Conservation (phyloP, 2,113 vertebrate genomes). For the Phocoena sinus region DNA sequence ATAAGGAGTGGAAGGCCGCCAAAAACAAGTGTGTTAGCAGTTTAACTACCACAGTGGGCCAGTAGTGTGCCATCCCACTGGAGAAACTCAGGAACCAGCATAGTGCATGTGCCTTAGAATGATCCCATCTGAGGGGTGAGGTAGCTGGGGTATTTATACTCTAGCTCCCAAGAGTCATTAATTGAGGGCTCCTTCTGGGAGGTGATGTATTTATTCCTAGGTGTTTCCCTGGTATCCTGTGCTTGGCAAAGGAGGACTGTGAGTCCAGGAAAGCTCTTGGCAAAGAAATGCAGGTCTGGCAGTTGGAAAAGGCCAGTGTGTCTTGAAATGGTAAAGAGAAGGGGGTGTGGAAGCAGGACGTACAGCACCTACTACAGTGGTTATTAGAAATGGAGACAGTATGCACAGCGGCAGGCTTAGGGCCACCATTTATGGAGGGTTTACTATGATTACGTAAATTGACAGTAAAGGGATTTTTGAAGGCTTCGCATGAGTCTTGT, state of each 20-base stretch:
- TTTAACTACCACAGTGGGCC: rapidly evolving
- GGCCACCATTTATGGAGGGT: background rate
- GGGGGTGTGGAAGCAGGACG: no score
- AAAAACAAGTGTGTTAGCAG: background rate
- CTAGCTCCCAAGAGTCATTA: background rate
- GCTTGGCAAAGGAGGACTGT: background rate
- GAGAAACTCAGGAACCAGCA: background rate
- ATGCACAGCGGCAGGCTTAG: background rate
- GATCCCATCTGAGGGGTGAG: background rate
- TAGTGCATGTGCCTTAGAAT: background rate
- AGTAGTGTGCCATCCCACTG: no score
- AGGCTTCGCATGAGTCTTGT: background rate
- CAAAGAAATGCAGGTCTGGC: background rate
- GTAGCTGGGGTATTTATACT: background rate
- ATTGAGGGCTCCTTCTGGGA: background rate
- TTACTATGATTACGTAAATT: background rate
- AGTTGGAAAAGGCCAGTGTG: background rate
- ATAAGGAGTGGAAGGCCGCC: background rate
- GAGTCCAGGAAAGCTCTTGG: background rate
- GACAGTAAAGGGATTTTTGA: background rate
- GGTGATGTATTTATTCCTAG: background rate
- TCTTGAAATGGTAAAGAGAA: background rate
- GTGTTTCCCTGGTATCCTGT: background rate
- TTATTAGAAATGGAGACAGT: background rate
- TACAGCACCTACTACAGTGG: no score